Evolutionary conservation across 2,888 invertebrate species (phyloP).

Genomic region (Argyra leucocephala): DNA sequence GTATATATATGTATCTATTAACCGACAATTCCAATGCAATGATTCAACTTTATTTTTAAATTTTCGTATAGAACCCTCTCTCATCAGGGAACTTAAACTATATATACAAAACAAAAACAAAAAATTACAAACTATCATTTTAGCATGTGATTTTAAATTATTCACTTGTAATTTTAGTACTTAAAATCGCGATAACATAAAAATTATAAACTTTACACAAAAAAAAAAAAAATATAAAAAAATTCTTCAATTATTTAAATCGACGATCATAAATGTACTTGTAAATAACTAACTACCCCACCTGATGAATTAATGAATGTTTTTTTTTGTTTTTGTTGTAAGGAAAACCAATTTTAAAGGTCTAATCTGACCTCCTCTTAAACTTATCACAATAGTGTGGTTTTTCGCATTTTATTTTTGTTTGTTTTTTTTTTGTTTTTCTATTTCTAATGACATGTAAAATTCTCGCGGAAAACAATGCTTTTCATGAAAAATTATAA

Average conservation of each 20-base stretch:
- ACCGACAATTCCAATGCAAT: too few relatives aligned
- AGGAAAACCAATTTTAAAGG: background rate
- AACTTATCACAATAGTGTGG: background rate
- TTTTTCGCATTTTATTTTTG: too few relatives aligned
- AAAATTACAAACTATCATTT: background rate
- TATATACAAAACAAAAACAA: too few relatives aligned
- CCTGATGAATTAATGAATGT: too few relatives aligned
- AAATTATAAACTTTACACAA: too few relatives aligned
- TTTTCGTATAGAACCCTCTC: too few relatives aligned
- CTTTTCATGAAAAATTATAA: slow-evolving; percentile 2
- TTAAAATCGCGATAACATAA: background rate
- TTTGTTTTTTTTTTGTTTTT: background rate
- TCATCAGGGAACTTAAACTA: too few relatives aligned
- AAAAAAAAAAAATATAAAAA: too few relatives aligned
- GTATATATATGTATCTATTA: too few relatives aligned
- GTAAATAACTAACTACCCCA: too few relatives aligned
- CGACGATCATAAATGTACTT: too few relatives aligned
- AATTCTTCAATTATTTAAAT: background rate
- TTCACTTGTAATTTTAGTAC: background rate
- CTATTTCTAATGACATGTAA: slow-evolving; percentile 16
- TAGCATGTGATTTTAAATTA: background rate
- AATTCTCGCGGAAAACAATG: slow-evolving; percentile 23
- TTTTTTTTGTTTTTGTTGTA: background rate
- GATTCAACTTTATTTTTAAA: too few relatives aligned
- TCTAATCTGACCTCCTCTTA: slow-evolving; percentile 2